Conservation (phyloP, 2,888 invertebrate species). For the Ormyrus thymus region DNA sequence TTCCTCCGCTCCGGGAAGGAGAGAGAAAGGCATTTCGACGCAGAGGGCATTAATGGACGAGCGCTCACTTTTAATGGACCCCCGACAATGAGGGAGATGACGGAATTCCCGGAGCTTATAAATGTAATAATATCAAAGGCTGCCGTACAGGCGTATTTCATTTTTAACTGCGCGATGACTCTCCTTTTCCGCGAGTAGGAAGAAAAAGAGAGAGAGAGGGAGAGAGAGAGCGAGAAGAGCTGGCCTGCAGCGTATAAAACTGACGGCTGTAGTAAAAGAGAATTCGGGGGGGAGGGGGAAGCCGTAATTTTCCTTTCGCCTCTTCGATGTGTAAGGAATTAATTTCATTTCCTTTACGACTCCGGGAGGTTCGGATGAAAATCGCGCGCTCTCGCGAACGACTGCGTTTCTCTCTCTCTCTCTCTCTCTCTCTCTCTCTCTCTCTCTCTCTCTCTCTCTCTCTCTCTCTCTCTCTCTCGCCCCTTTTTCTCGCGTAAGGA, state of each 20-base stretch:
- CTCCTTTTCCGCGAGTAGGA: slow-evolving; percentile 1
- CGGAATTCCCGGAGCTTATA: background rate
- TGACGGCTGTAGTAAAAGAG: slow-evolving; percentile 26
- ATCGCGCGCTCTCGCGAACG: background rate
- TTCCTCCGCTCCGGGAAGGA: background rate
- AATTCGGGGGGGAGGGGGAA: background rate
- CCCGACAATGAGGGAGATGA: slow-evolving; percentile 18
- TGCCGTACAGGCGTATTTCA: slow-evolving; percentile 22
- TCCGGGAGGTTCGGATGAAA: slow-evolving; percentile 5
- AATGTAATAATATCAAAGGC: slow-evolving; percentile 36
- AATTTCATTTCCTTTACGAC: slow-evolving; percentile 33
- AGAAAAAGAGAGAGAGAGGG: background rate
- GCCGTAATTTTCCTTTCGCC: slow-evolving; percentile 16
- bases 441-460: slow-evolving; percentile 2
- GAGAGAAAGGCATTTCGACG: background rate
- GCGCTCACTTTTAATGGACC: slow-evolving; percentile 28
- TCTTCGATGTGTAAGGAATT: slow-evolving; percentile 37
- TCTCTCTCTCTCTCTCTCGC: slow-evolving; percentile 1
- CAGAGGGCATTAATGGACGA: background rate
- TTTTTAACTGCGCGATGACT: slow-evolving; percentile 25
- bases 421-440: background rate
- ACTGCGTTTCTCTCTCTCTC: slow-evolving; percentile 3
- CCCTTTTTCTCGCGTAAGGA: background rate
- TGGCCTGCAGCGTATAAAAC: background rate
- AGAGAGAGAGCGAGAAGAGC: background rate